phyloP scores from a whole-genome alignment of 2,113 vertebrate genomes.

The Pontoporia blainvillei region DNA sequence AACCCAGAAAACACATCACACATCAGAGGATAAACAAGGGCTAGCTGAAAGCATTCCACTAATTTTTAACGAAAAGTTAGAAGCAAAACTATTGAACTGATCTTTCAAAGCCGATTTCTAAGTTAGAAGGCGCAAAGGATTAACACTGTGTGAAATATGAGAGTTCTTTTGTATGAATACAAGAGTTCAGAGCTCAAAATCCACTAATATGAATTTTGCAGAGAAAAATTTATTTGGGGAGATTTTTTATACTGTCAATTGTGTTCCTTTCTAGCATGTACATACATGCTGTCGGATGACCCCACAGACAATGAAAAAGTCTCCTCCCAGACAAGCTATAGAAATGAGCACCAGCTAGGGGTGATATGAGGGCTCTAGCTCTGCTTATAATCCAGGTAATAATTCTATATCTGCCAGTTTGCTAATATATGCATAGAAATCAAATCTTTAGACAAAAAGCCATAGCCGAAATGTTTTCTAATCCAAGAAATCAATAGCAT shows the following conservation, averaged over 20 bases:
- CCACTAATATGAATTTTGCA: background rate
- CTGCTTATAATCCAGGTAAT: background rate
- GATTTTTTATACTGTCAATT: background rate
- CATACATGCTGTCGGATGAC: background rate
- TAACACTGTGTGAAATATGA: background rate
- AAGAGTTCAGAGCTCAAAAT: background rate
- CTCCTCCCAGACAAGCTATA: background rate
- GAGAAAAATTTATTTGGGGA: background rate
- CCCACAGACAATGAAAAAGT: background rate
- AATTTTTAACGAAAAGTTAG: background rate
- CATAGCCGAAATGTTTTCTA: background rate
- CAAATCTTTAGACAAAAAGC: background rate
- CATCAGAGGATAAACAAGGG: background rate
- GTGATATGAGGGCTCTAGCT: fast-evolving
- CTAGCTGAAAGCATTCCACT: background rate
- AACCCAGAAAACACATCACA: background rate
- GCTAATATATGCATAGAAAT: background rate
- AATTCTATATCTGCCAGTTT: background rate
- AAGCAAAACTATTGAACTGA: background rate
- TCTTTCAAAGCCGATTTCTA: background rate
- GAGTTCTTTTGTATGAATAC: background rate
- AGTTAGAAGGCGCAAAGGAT: background rate
- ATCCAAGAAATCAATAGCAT: background rate
- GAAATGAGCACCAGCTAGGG: background rate
- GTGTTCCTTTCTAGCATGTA: background rate